phyloP scores from a whole-genome alignment of 2,797 vertebrate species.

The Peromyscus nudipes region DNA sequence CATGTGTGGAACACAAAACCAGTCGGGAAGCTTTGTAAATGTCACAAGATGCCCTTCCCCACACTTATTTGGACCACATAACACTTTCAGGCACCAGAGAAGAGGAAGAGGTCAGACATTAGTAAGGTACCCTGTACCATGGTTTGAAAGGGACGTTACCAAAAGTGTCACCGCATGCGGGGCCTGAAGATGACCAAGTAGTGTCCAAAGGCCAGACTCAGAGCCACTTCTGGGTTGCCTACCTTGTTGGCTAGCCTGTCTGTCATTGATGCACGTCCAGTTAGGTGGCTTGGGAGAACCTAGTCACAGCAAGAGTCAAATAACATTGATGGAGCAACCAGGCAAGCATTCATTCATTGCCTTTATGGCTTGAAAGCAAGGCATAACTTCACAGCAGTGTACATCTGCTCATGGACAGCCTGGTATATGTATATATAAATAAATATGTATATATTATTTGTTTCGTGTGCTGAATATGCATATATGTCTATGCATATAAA shows the following conservation, averaged over 20 bases:
- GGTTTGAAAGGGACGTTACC: neutral
- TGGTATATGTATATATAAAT: no score
- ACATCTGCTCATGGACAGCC: neutral
- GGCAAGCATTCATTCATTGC: neutral
- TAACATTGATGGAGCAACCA: neutral
- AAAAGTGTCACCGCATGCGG: neutral
- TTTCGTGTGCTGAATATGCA: neutral
- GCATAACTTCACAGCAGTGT: neutral
- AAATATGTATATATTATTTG: neutral
- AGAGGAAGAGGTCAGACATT: neutral
- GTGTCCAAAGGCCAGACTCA: neutral
- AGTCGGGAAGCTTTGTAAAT: neutral
- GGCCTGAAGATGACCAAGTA: neutral
- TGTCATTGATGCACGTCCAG: fast-evolving
- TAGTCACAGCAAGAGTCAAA: neutral
- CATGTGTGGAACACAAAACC: neutral
- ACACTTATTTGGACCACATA: neutral
- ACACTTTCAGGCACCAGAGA: neutral
- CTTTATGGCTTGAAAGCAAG: neutral
- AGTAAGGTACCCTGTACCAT: neutral
- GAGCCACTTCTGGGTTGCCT: neutral
- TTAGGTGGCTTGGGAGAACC: neutral
- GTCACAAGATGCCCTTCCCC: neutral
- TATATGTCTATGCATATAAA: neutral
- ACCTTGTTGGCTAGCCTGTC: no score